Evolutionary conservation across 2,888 invertebrate genomes (phyloP), one percentile per base, ranked within the genome.

Genomic region (Ditula angustiorana): DNA sequence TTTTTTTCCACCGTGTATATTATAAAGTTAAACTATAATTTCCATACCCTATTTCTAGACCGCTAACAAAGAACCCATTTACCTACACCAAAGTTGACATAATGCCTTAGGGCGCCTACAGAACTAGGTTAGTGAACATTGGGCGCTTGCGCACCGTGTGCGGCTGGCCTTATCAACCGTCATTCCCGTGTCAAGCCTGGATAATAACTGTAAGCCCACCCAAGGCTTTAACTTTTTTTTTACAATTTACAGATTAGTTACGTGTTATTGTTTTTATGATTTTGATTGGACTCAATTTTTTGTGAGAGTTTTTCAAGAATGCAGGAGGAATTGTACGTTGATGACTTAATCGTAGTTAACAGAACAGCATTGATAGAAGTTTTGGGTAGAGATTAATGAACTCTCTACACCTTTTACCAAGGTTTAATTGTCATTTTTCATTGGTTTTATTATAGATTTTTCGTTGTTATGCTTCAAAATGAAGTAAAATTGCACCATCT

Each of bases 181-280:
- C n/a, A 50, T 50, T 28, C 60, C 28, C 52, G 44, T 53, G 46
- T 44, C 61, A 35, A 16, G 33, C 35, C 55, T 13, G 41, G 52
- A 52, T 55, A 47, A 61, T 61, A 55, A 61, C 44, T 63, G 50
- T 11, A 33, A 35, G 35, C 52, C 52, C 52, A 53, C 52, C 53
- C 53, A 23, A 35, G 23, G 16, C 37, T 46, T 26, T 10, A 16
- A 2, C 16, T 52, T n/a, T 21, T 50, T 50, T 52, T 24, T 26
- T 44, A 53, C 52, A 24, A 53, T 61, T 61, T 53, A 52, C 16
- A 23, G 30, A 55, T 61, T 61, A 5, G 55, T 49, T 49, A 56
- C 47, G 49, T 37, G 35, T 47, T 28, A 49, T 37, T 56, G 53
- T 13, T 26, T 41, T 19, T 33, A 24, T 33, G 16, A n/a, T 30